Conservation (phyloP, 1,140 invertebrate genomes). For the Octopus bimaculoides region DNA sequence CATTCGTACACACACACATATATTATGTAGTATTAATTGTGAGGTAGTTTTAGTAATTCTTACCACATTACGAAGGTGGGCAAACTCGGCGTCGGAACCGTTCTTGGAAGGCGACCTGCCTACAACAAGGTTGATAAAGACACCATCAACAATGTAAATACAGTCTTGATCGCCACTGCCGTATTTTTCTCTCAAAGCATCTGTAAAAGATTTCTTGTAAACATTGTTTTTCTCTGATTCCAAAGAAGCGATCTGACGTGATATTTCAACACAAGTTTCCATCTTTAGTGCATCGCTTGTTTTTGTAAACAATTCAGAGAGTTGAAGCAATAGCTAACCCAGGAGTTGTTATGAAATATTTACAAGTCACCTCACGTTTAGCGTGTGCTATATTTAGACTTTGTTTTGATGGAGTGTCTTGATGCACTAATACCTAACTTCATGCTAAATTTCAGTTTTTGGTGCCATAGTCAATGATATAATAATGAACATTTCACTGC, state of each 20-base stretch:
- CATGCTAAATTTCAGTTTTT: no score
- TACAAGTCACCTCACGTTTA: neutral
- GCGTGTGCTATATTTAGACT: neutral
- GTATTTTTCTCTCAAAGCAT: conserved; percentile 44
- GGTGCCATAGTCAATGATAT: no score
- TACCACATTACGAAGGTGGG: conserved; percentile 41
- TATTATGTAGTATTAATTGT: neutral
- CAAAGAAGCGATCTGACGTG: no score
- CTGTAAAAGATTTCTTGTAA: conserved; percentile 36
- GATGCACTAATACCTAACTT: neutral
- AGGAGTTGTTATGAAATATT: neutral
- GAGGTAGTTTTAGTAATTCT: conserved; percentile 14
- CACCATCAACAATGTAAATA: conserved; percentile 21
- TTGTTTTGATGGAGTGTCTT: neutral
- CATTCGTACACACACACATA: neutral
- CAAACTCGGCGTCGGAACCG: conserved; percentile 35
- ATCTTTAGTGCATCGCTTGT: no score
- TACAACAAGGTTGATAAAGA: conserved; percentile 33
- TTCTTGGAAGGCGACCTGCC: conserved; percentile 32
- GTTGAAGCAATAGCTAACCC: no score
- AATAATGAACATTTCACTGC: no score
- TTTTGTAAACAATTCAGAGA: no score
- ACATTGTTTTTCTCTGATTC: no score
- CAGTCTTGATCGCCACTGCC: conserved; percentile 27
- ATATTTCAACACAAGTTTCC: no score